Evolutionary conservation across 2,888 invertebrate genomes (phyloP), one percentile per base, ranked within the genome.

Genomic region (Cryptophagus acutangulus): DNA sequence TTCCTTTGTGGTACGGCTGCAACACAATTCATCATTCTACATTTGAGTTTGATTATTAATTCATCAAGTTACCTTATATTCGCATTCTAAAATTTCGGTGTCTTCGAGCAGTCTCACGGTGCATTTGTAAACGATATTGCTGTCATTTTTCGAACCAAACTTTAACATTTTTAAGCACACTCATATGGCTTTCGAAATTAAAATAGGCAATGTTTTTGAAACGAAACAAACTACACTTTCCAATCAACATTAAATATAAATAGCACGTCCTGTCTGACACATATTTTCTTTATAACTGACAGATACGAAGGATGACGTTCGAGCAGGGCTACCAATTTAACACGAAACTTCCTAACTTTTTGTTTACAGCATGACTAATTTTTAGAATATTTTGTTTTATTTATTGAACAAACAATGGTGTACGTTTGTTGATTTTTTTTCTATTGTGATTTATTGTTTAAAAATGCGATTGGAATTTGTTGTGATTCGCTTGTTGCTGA

Each of bases 71-170:
- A 86, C 85, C 79, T 89, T 90, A 76, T 90, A 91, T 78, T 91
- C 91, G 70, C 88, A 90, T 76, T 92, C 88, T 65, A 92, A 75
- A 63, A 91, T 84, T 75, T 92, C 91, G 54, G 87, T 83, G 74
- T 92, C 91, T 72, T 91, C 91, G 62, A 92, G 75, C 52, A 92
- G 77, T 62, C 91, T 79, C 59, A 93, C 86, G 58, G 90, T 90
- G 70, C 88, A 87, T 76, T 87, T 87, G 74, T 83, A 84, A 71
- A 82, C 81, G 72, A 84, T 77, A 70, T 78, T 78, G 61, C 78
- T 74, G 75, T 87, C 87, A 72, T 82, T 84, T 73, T 83, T 83
- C 46, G 67, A 66, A 52, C 69, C 68, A 62, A 70, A 69, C 51
- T 67, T 69, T 63, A 69, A 63, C 70, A 69, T 70, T 60, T 62